Conservation (phyloP, 2,113 vertebrate species). For the Psephotus haematonotus region DNA sequence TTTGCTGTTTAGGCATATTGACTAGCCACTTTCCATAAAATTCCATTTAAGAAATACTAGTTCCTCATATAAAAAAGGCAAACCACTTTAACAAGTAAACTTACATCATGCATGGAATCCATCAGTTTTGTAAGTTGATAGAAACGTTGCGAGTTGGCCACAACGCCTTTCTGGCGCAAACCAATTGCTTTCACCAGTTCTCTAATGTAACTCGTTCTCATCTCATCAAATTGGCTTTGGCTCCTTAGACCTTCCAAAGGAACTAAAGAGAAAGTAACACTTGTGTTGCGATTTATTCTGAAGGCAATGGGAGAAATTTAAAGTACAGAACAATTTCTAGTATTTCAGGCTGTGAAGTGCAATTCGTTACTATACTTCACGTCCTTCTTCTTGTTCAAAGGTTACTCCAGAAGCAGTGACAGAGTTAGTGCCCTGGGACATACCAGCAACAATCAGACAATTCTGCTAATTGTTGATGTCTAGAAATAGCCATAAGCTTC, state of each 20-base stretch:
- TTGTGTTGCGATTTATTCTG: neutral
- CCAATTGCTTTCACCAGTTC: constrained; percentile 92
- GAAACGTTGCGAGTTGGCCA: constrained; percentile 92
- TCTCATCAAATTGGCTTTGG: constrained; percentile 93
- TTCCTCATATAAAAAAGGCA: neutral
- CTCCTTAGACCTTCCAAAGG: constrained; percentile 95
- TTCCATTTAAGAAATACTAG: neutral
- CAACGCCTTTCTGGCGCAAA: constrained; percentile 86
- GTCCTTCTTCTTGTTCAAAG: neutral
- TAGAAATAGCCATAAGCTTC: neutral
- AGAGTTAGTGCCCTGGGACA: neutral
- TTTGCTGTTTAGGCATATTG: neutral
- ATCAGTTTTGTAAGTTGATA: constrained; percentile 96
- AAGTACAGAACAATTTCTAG: neutral
- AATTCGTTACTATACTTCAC: neutral
- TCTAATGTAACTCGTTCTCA: constrained; percentile 93
- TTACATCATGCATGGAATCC: constrained; percentile 95
- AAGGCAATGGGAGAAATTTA: neutral
- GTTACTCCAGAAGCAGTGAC: neutral
- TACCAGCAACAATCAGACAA: neutral
- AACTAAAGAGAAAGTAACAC: constrained; percentile 75
- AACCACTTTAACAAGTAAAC: neutral
- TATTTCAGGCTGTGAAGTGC: neutral
- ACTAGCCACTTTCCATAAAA: neutral
- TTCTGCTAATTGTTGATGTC: neutral